Base-by-base conservation (phyloP, 2,113 vertebrate genomes). In the Melanostigma gelatinosum region DNA sequence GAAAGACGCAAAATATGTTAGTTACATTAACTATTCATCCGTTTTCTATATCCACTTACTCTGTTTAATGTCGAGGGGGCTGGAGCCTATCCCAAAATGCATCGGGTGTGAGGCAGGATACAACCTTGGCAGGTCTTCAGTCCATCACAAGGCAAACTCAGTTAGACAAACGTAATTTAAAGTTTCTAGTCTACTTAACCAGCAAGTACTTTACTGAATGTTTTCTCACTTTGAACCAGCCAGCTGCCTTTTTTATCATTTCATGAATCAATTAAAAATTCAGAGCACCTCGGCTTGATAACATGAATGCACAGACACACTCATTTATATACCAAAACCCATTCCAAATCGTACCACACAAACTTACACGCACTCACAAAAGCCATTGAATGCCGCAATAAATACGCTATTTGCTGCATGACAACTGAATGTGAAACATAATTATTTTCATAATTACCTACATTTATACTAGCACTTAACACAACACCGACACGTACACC, bases 41-140 rank as follows among this genome's bases (percentile, higher is more conserved):
- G 12, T 75, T 77, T 75, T 66, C 57, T 61, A 27, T 61, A 79
- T 32, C 24, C 61, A 83, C 52, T 70, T 70, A 79, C 75, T 85
- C n/a, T 78, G 29, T 75, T 87, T 42, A 85, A 4, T 72, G 69
- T 34, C 71, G 64, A 5, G 24, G 46, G 42, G 48, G 22, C n/a
- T 54, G 44, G 4, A 64, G 60, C 65, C 54, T 79, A 57, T 83
- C 65, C 24, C 65, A 64, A 61, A 50, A 83, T 70, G 36, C 34
- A 32, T 12, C 42, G 18, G 29, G 57, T 0, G n/a, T 40, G 13
- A 29, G 11, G 62, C 67, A 64, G 32, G 15, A 20, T 87, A 44
- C 3, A 76, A 0, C 50, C 29, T 61, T 58, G 40, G 62, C 64
- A 55, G 38, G 54, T 63, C 66, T 24, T 72, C 71, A 55, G 48